phyloP scores from a whole-genome alignment of 2,797 vertebrate species.

The Dermochelys coriacea region DNA sequence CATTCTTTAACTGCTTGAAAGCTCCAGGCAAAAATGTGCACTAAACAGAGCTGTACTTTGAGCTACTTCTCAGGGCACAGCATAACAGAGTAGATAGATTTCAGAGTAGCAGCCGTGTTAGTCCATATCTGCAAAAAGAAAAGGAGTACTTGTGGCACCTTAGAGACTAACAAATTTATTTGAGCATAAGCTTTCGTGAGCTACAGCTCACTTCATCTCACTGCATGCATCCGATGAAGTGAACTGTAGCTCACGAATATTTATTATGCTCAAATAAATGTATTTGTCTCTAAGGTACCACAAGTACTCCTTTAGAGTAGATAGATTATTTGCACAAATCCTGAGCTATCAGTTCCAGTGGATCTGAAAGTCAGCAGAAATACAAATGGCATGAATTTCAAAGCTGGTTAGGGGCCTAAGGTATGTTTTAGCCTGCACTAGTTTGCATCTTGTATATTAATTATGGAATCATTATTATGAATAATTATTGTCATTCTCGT shows the following conservation, averaged over 20 bases:
- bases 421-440: neutral
- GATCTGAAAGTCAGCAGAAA: neutral
- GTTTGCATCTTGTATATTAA: neutral
- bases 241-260: no score
- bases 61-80: neutral
- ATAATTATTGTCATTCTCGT: neutral
- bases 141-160: no score
- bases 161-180: no score
- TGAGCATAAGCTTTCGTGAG: no score
- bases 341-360: neutral
- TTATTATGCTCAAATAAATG: no score
- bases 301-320: neutral
- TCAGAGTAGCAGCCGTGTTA: no score
- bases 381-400: neutral
- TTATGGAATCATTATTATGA: neutral
- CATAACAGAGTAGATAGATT: neutral
- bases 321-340: neutral
- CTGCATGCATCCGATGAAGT: no score
- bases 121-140: no score
- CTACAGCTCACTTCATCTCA: no score
- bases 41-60: neutral
- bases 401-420: neutral
- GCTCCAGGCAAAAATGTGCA: neutral
- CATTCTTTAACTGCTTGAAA: constrained; percentile 8
- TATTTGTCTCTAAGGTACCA: no score